Evolutionary conservation across 2,113 vertebrate species (phyloP).

Genomic region (Tauraco erythrolophus): DNA sequence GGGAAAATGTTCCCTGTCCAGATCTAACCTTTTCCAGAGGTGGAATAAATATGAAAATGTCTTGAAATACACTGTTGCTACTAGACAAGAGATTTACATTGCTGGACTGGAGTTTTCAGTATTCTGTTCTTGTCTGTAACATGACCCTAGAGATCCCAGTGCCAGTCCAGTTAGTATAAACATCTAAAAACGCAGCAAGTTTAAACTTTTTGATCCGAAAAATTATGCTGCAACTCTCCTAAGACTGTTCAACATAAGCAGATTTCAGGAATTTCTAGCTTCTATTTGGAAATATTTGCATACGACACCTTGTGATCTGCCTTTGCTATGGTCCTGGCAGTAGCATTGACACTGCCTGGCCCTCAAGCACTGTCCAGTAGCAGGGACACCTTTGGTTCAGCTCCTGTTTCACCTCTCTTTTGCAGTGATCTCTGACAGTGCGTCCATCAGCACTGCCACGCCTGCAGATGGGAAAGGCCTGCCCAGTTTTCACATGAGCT

Average conservation of each 20-base stretch:
- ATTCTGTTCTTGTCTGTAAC: background rate
- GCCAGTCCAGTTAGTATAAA: background rate
- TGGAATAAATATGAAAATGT: background rate
- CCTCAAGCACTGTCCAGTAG: background rate
- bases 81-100: background rate
- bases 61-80: background rate
- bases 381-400: background rate
- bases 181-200: background rate
- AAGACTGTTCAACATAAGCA: background rate
- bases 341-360: background rate
- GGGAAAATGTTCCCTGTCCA: background rate
- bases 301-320: background rate
- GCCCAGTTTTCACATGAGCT: background rate
- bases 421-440: background rate
- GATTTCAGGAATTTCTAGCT: background rate
- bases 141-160: background rate
- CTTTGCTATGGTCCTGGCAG: background rate
- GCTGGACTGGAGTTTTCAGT: background rate
- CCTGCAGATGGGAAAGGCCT: background rate
- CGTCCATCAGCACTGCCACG: background rate
- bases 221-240: background rate
- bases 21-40: background rate
- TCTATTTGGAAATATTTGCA: background rate
- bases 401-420: background rate
- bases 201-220: background rate